phyloP scores from a whole-genome alignment of 2,113 vertebrate species.

The Cricetomys ansorgei region DNA sequence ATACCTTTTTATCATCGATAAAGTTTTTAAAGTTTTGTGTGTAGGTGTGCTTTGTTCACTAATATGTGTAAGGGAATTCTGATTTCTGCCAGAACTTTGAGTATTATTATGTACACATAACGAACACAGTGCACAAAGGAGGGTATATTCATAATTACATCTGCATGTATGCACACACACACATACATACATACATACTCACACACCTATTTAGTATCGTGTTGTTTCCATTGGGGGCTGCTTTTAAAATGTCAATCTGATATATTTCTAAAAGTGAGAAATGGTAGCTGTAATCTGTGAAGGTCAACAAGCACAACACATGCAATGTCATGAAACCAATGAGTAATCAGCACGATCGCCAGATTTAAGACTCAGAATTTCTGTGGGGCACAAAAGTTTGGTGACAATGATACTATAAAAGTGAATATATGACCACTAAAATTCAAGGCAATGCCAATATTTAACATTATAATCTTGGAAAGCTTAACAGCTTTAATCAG shows the following conservation, averaged over 20 bases:
- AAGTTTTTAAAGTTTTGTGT: not conserved
- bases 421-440: constrained; percentile 18
- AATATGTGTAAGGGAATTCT: not conserved
- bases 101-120: not conserved
- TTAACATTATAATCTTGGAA: constrained; percentile 25
- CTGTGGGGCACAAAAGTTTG: not conserved
- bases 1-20: not conserved
- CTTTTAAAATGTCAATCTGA: constrained; percentile 30
- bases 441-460: not conserved
- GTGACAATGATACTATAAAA: not conserved
- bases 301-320: constrained; percentile 57
- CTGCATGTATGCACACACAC: not conserved
- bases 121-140: not conserved
- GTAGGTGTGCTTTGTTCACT: not conserved
- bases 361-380: constrained; percentile 32
- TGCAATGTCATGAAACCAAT: constrained; percentile 50
- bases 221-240: not conserved
- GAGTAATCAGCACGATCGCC: constrained; percentile 54
- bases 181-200: not conserved
- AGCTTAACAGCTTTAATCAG: constrained; percentile 9
- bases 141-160: not conserved
- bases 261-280: constrained; percentile 56
- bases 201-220: not conserved
- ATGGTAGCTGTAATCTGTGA: constrained; percentile 58
- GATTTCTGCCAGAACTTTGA: not conserved